Conservation (phyloP, 2,888 invertebrate genomes). For the Helleia helle region DNA sequence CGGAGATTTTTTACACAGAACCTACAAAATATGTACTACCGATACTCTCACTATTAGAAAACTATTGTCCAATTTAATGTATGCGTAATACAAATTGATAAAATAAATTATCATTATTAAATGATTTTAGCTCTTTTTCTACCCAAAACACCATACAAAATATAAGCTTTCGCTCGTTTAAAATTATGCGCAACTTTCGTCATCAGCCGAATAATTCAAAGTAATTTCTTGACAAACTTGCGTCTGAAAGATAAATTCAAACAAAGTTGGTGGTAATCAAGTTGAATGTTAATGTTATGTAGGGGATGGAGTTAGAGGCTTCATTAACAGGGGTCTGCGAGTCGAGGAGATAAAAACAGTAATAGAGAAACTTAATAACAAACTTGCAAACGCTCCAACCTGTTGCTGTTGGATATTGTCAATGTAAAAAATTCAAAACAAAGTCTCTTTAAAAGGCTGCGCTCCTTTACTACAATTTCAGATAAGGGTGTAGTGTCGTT, state of each 20-base stretch:
- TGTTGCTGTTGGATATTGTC: constrained; percentile 1
- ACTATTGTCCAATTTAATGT: too few species aligned
- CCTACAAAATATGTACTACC: too few species aligned
- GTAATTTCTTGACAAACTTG: constrained; percentile 1
- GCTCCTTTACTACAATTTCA: neutral
- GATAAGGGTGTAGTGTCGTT: neutral
- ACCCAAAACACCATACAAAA: too few species aligned
- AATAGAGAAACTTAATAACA: neutral
- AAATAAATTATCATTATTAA: too few species aligned
- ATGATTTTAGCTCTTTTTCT: too few species aligned
- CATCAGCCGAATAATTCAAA: constrained; percentile 2
- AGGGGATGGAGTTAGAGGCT: neutral
- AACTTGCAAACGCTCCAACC: neutral
- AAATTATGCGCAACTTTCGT: neutral
- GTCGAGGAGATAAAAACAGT: constrained; percentile 1
- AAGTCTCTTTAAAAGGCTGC: neutral
- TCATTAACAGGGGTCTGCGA: neutral
- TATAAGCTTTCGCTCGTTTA: too few species aligned
- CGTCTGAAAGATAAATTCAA: constrained; percentile 2
- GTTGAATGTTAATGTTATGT: neutral
- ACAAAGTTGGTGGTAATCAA: constrained; percentile 3
- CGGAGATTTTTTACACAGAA: too few species aligned
- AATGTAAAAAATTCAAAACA: neutral
- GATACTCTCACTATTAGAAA: too few species aligned
- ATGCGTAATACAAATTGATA: too few species aligned